phyloP scores from a whole-genome alignment of 2,797 vertebrate genomes.

The Phoxinus dragarum region DNA sequence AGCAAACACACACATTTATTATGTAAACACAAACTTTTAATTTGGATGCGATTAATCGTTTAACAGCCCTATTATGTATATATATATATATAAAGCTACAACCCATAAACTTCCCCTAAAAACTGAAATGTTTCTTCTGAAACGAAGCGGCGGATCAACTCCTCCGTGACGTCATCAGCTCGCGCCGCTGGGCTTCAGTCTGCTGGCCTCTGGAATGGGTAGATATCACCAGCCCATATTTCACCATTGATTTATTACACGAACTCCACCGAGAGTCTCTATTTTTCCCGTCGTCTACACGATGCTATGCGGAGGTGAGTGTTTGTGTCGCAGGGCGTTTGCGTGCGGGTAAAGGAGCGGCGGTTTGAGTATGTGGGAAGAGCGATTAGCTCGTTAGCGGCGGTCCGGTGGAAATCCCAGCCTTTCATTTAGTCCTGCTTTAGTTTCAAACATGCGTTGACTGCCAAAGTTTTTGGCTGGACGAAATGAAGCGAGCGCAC shows the following conservation, averaged over 20 bases:
- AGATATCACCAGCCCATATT: constrained; percentile 78
- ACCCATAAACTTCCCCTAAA: neutral
- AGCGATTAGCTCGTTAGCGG: constrained; percentile 57
- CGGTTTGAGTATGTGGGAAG: constrained; percentile 48
- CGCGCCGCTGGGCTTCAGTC: constrained; percentile 75
- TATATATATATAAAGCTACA: no score
- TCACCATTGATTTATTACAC: constrained; percentile 65
- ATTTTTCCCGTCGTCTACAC: constrained; percentile 63
- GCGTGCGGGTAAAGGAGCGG: neutral
- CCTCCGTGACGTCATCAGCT: constrained; percentile 75
- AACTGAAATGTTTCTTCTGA: neutral
- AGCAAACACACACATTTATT: no score
- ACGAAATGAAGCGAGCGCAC: neutral
- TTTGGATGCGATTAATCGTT: no score
- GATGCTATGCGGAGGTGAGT: constrained; percentile 82
- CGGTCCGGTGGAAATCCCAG: constrained; percentile 64
- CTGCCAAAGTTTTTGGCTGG: no score
- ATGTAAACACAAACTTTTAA: no score
- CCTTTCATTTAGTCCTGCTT: constrained; percentile 35
- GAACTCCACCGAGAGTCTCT: constrained; percentile 57
- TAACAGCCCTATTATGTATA: no score
- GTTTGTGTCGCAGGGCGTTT: neutral
- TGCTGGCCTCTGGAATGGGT: constrained; percentile 82
- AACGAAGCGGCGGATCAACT: neutral
- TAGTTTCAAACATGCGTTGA: neutral